A percentile compares a stretch with the other conserved stretches of the same genome.
Evolutionary conservation across 53 echinoderm and acorn worm genomes (phyloP).

Genomic region (Luidia sarsii): DNA sequence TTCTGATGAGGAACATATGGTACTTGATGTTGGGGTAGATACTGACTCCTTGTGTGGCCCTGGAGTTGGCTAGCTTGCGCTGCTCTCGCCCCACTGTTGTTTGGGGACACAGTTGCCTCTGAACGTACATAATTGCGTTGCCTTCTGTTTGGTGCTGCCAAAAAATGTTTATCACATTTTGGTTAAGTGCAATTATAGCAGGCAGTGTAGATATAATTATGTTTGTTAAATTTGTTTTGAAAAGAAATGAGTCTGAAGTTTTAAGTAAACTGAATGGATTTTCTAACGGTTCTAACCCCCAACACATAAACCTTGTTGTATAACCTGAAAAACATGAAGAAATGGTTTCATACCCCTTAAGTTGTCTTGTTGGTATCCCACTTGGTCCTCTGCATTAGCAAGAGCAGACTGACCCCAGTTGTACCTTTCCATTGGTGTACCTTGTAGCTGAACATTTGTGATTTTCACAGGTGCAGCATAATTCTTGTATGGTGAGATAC

Average conservation of each 20-base stretch:
- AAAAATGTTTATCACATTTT: no score
- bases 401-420: constrained; percentile 78
- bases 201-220: no score
- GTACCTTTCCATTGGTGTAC: constrained; percentile 74
- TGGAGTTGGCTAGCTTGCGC: constrained; percentile 43
- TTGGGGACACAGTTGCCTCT: constrained; percentile 73
- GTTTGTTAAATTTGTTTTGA: no score
- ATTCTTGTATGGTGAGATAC: constrained; percentile 91
- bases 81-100: constrained; percentile 62
- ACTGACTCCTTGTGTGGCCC: constrained; percentile 54
- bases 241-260: no score
- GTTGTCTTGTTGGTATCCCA: constrained; percentile 54
- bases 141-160: constrained; percentile 80
- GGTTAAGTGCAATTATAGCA: no score
- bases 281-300: no score
- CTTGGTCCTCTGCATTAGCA: constrained; percentile 55
- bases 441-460: constrained; percentile 94
- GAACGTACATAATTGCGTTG: constrained; percentile 69
- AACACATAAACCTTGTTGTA: no score
- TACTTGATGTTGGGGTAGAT: constrained; percentile 84
- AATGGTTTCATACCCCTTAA: constrained; percentile 62
- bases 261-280: no score
- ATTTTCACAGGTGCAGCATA: constrained; percentile 95
- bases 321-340: not conserved
- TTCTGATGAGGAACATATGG: constrained; percentile 95